Evolutionary conservation across 2,797 vertebrate genomes (phyloP), one percentile per base, ranked within the genome.

Genomic region (Erpetoichthys calabaricus): DNA sequence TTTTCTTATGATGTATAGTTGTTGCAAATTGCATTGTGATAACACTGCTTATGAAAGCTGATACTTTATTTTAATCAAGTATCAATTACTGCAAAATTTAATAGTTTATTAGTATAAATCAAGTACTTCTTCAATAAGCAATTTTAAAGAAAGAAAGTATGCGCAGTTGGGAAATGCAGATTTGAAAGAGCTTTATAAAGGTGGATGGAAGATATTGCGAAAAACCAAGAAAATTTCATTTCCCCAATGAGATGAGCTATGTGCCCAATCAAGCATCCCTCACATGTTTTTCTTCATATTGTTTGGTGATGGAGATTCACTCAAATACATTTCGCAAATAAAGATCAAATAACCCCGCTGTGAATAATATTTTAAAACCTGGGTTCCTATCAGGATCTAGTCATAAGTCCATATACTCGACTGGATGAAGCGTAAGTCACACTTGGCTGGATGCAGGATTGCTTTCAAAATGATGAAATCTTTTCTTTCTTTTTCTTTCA

Each of bases 251-350:
- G 73, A 77, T 79, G 69, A 72, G 65, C 70, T 73, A 54, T 65
- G 73, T 71, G 74, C 66, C 69, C 70, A 73, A 77, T 74, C 64
- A 68, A 82, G 78, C 71, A 63, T 76, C 76, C 67, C 76, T 9
- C 0, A 63, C 59, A 65, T 80, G 82, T 83, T 76, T 74, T 78
- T 78, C 78, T 73, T 73, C 67, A 66, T 73, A 76, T 77, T 80
- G 75, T 84, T 82, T 80, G 74, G 76, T 75, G 73, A 75, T 68
- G 64, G 73, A 65, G 75, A 78, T 79, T 82, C 77, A 77, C 76
- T 75, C 71, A 76, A 80, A 70, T 66, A 75, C 77, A 72, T 75
- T 78, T 70, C 70, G 70, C 74, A 80, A 82, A 81, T 82, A 80
- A 78, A 80, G 80, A 81, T 68, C 72, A 77, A 73, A 72, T 73